Evolutionary conservation across 2,797 vertebrate genomes (phyloP).

Genomic region (Lindbergichthys nudifrons): DNA sequence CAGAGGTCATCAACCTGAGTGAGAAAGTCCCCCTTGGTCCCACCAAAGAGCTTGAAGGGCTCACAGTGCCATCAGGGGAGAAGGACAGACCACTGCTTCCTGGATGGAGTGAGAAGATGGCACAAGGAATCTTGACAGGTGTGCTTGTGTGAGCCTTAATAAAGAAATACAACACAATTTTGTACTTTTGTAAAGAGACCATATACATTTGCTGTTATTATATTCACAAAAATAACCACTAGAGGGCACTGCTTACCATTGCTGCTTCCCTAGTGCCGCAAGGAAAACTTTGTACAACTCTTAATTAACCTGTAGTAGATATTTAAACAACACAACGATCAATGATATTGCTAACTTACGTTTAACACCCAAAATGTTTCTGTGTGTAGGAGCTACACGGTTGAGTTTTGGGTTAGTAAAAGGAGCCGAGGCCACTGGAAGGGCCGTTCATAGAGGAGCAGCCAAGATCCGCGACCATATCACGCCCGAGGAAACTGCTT

Average conservation of each 20-base stretch:
- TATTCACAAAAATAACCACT: constrained; percentile 33
- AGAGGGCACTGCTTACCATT: constrained; percentile 53
- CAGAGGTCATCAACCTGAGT: constrained; percentile 83
- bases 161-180: no score
- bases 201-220: neutral
- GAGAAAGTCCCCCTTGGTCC: constrained; percentile 84
- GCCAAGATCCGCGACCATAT: constrained; percentile 91
- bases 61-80: constrained; percentile 47
- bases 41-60: constrained; percentile 19
- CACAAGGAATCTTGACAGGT: constrained; percentile 93
- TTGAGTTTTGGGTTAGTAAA: constrained; percentile 90
- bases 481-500: constrained; percentile 92
- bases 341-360: neutral
- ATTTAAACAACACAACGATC: neutral
- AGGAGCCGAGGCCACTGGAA: constrained; percentile 93
- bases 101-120: constrained; percentile 95
- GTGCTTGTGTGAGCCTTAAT: constrained; percentile 12
- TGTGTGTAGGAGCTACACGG: constrained; percentile 88
- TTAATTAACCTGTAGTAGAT: neutral
- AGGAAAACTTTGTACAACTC: neutral
- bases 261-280: constrained; percentile 3
- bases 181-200: neutral
- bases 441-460: constrained; percentile 93
- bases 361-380: neutral
- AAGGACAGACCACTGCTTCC: constrained; percentile 81